Evolutionary conservation across 2,113 vertebrate genomes (phyloP), one percentile per base, ranked within the genome.

Genomic region (Fulica atra): DNA sequence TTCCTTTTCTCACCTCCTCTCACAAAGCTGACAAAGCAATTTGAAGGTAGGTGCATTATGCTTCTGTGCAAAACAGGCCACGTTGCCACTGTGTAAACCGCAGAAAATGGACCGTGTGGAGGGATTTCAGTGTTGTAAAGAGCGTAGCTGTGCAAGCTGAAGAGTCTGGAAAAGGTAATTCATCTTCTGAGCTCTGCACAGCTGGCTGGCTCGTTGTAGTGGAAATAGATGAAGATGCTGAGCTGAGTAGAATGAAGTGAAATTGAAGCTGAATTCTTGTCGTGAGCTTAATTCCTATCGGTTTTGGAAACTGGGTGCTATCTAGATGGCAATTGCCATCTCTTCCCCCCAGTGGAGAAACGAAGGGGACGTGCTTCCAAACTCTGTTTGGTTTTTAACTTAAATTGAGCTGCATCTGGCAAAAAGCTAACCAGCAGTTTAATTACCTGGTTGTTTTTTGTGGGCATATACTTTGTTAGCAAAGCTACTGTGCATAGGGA

Each of bases 1-100:
- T 98, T 98, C 86, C 94, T 97, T 79, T 98, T 98, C 95, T 98
- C 99, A 38, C 97, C 98, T 72, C 98, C 98, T 81, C 95, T 96
- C 14, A 95, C 97, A 78, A 98, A 98, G 63, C 78, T 96, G 78
- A 95, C 98, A 81, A 97, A 89, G 93, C 98, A 97, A 97, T 89
- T 93, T 29, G 98, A 98, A 99, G 99, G 99, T 99, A 96, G 12
- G 92, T 95, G 15, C 29, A 2, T 25, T 76, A 9, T 51, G 57
- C 91, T 91, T 84, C 20, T 72, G 33, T 2, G 5, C 35, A 68
- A 57, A 79, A n/a, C 6, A 59, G 11, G 21, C 28, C 11, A 7
- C 48, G 13, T 19, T 71, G 7, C 17, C 56, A 15, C 40, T 54
- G 40, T 65, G 28, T 70, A 69, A 88, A 16, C 10, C 6, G 42